Evolutionary conservation across 2,113 vertebrate genomes (phyloP).

Genomic region (Ariopsis seemanni): DNA sequence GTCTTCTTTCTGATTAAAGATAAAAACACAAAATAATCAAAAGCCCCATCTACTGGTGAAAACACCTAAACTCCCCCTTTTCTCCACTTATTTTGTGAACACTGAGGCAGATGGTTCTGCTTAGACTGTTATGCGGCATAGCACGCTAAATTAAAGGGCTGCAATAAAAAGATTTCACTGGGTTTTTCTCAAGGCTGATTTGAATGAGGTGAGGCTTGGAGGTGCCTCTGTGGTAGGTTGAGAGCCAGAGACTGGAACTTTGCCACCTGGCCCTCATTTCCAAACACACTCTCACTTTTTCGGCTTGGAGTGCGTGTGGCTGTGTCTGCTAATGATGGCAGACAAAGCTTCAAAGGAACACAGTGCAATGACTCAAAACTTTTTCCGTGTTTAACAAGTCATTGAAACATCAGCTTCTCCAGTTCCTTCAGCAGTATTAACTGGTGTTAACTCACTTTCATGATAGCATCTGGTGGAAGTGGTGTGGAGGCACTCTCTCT

Average conservation of each 20-base stretch:
- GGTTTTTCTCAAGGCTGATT: conserved; percentile 53
- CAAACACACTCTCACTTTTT: conserved; percentile 33
- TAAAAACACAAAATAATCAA: conserved; percentile 17
- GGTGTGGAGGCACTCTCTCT: conserved; percentile 67
- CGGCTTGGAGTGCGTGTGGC: conserved; percentile 6
- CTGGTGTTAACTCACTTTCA: conserved; percentile 71
- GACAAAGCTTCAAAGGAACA: conserved; percentile 18
- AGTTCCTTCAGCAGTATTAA: background rate
- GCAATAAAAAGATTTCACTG: conserved; percentile 57
- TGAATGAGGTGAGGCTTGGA: conserved; percentile 47
- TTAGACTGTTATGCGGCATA: conserved; percentile 54
- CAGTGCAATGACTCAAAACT: background rate
- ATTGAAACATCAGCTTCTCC: conserved; percentile 1
- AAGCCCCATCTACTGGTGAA: conserved; percentile 51
- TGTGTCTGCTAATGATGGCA: conserved; percentile 25
- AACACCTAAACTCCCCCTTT: conserved; percentile 5
- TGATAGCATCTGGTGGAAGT: conserved; percentile 47
- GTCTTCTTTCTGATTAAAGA: conserved; percentile 2
- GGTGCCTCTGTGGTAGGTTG: conserved; percentile 41
- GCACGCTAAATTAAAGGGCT: conserved; percentile 59
- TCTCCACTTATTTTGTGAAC: conserved; percentile 42
- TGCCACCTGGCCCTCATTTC: conserved; percentile 38
- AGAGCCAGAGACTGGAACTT: conserved; percentile 26
- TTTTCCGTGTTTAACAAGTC: conserved; percentile 7
- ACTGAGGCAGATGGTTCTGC: conserved; percentile 62